Evolutionary conservation across 1,140 invertebrate genomes (phyloP), one percentile per base, ranked within the genome.

Genomic region (Cyclina sinensis): DNA sequence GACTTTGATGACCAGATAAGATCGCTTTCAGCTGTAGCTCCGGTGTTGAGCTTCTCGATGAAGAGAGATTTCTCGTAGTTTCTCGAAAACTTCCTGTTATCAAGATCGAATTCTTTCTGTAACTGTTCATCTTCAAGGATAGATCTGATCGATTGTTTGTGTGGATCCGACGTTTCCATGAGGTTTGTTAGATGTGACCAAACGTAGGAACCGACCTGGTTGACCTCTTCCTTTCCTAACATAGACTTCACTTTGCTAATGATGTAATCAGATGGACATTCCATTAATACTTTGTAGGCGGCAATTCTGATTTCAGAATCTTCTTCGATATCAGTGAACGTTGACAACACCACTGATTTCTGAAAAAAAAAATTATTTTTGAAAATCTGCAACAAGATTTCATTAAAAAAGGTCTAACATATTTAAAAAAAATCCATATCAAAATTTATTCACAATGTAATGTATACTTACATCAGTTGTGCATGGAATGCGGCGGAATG

Each of bases 121-220:
- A 98, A 95, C 27, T 97, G 96, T 85, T 97, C 95, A 87, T 98
- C 97, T 0, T 97, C 97, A 0, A 99, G 95, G 5, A 99, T 96
- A 70, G 97, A 97, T 94, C 98, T 98, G 37, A 99, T 97, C 92
- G 98, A 97, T 16, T 98, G 97, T 91, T 97, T 97, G 16, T 97
- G 97, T 0, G 98, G 98, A 9, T 98, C 97, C 0, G 98, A 97
- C 0, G 98, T 98, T 89, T 98, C 97, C 81, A 97, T 97, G n/a
- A 99, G 94, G 95, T 99, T 99, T 79, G 97, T 97, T 51, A 99
- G 95, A 94, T 99, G 98, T 62, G 98, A 98, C 98, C 98, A 99
- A 4, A 99, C 97, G 94, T 98, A 99, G 11, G 98, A 98, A 7
- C 98, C 98, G 62, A 99, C 98, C 98, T 99, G 98, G 95, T 99